These are phyloP conservation scores for Epinotia nisella DNA, from an alignment of 2,888 invertebrate genomes.

Conservation along the genomic window DNA sequence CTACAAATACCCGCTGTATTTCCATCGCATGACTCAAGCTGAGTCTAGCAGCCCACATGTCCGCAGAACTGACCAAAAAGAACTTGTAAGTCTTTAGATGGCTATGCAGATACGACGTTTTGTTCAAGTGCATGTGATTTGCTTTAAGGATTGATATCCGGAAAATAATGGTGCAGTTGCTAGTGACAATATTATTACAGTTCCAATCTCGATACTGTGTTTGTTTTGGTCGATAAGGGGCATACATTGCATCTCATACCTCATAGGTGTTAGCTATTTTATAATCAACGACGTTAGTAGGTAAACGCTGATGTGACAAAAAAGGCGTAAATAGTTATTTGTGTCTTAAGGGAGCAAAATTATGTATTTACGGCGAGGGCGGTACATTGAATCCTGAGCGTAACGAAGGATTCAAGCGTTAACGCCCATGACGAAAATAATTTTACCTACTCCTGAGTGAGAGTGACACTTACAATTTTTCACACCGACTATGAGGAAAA, in stretches of 20 bases:
- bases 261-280: too few species aligned
- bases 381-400: too few species aligned
- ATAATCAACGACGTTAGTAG: too few species aligned
- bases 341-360: too few species aligned
- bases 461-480: too few species aligned
- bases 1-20: slow-evolving; percentile 16
- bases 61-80: neutral
- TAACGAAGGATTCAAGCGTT: too few species aligned
- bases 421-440: too few species aligned
- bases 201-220: neutral
- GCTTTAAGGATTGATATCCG: slow-evolving; percentile 13
- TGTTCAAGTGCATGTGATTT: neutral
- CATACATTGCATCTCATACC: neutral
- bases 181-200: neutral
- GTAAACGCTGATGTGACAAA: too few species aligned
- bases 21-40: slow-evolving; percentile 8
- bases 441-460: too few species aligned
- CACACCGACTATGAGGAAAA: too few species aligned
- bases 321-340: too few species aligned
- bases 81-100: neutral
- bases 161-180: neutral
- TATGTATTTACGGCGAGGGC: too few species aligned
- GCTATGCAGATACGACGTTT: neutral
- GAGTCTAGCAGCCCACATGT: slow-evolving; percentile 14
- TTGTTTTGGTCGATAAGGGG: neutral